Evolutionary conservation across 2,113 vertebrate species (phyloP).

Genomic region (Tachysurus vachellii): DNA sequence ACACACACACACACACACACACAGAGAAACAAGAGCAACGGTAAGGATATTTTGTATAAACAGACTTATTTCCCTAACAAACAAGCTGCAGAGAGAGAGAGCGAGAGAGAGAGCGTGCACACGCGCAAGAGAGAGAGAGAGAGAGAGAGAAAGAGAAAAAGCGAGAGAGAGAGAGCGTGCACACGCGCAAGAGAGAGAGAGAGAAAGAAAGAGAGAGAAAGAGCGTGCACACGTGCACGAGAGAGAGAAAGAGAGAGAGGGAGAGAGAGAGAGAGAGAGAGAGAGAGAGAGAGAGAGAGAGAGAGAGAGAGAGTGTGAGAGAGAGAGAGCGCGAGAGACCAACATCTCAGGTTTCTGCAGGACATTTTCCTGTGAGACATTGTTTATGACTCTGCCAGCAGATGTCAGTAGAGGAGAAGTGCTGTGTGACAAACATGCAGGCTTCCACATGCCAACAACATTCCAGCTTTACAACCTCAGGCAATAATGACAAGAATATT

Average conservation of each 20-base stretch:
- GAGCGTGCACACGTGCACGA: no score
- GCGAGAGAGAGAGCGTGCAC: neutral
- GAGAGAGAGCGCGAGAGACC: no score
- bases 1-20: neutral
- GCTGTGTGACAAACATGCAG: neutral
- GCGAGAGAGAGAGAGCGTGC: no score
- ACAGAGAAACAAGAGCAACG: neutral
- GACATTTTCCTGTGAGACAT: neutral
- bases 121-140: no score
- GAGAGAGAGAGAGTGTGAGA: neutral
- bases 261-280: neutral
- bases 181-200: no score
- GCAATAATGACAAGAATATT: neutral
- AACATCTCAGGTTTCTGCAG: neutral
- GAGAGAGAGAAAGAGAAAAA: no score
- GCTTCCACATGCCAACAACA: constrained; percentile 34
- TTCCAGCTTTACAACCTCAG: constrained; percentile 7
- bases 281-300: neutral
- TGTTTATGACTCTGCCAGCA: neutral
- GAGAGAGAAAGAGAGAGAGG: no score
- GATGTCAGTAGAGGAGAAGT: constrained; percentile 20
- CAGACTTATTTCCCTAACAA: constrained; percentile 1
- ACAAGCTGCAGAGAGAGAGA: neutral
- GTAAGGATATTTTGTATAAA: neutral
- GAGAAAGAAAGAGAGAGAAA: no score